A percentile compares a stretch with the other conserved stretches of the same genome.
Conservation (phyloP, 2,888 invertebrate genomes). For the Drosophila colorata region DNA sequence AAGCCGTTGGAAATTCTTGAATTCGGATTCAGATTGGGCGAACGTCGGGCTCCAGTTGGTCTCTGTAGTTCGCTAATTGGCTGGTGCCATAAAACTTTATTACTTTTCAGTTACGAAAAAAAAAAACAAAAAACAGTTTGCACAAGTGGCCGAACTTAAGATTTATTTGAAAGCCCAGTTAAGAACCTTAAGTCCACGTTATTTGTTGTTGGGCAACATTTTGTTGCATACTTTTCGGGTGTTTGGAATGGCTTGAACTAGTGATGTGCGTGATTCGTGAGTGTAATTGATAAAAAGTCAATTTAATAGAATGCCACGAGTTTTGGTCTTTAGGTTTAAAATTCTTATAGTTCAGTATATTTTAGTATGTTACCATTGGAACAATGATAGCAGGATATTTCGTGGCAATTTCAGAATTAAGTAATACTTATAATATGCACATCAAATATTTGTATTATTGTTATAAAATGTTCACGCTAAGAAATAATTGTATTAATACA, state of each 20-base stretch:
- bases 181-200: constrained; percentile 13
- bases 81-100: constrained; percentile 72
- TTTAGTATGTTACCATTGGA: too few species aligned
- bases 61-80: constrained; percentile 67
- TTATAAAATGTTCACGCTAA: too few species aligned
- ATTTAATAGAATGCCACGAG: neutral
- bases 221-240: constrained; percentile 34
- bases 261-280: constrained; percentile 10
- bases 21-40: constrained; percentile 9
- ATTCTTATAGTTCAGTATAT: too few species aligned
- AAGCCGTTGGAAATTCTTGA: constrained; percentile 31
- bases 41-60: constrained; percentile 49
- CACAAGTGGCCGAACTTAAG: constrained; percentile 34
- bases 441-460: too few species aligned
- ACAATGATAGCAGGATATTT: too few species aligned
- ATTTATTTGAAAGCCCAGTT: constrained; percentile 24
- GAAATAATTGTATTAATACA: too few species aligned
- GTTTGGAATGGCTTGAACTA: neutral
- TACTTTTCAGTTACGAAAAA: constrained; percentile 50
- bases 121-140: constrained; percentile 32
- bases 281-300: neutral
- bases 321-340: too few species aligned
- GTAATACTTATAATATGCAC: too few species aligned
- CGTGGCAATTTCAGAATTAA: too few species aligned
- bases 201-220: constrained; percentile 37